Base-by-base conservation (phyloP, 2,797 vertebrate genomes). In the Sebastes oblongus region DNA sequence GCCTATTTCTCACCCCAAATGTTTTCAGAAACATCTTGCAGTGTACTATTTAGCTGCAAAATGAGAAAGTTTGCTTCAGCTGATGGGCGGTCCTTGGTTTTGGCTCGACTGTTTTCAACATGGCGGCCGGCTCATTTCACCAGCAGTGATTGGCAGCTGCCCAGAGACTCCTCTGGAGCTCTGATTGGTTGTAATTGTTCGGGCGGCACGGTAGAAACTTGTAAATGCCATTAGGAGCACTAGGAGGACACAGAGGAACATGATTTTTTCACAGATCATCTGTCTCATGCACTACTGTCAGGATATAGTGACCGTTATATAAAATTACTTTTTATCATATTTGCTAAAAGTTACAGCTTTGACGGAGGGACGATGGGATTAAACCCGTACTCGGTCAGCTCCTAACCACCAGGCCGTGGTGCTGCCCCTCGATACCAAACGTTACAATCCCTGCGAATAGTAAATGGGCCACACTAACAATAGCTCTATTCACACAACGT, bases 391-490 rank as follows among this genome's bases (percentile, higher is more conserved):
- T 13, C 24, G 66, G 68, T 67, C 34, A 30, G 60, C 20, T 24
- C 24, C 67, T 25, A 54, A 66, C 66, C 66, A 32, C 32, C 52
- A 13, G 59, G 36, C 75, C 4, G 3, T 27, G 55, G 30, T 29
- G 36, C 64, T 67, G 72, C 54, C 46, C 32, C 50, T 79, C 2
- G 1, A 72, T 22, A 73, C 30, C 82, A 84, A 89, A 80, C 62
- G 55, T 80, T 84, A 81, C 58, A 58, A 81, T 72, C 62, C 66
- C 32, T 66, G 64, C 13, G n/a, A 81, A 75, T 36, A 73, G 74
- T 68, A 79, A 86, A 81, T 61, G 72, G 71, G 55, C 67, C 67
- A 66, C 60, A 20, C 60, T 55, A 56, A 92, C 84, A 88, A 88
- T 64, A 77, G 76, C 56, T 84, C 73, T 78, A 84, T 77, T 91